Evolutionary conservation across 2,797 vertebrate species (phyloP), one percentile per base, ranked within the genome.

Genomic region (Intellagama lesueurii): DNA sequence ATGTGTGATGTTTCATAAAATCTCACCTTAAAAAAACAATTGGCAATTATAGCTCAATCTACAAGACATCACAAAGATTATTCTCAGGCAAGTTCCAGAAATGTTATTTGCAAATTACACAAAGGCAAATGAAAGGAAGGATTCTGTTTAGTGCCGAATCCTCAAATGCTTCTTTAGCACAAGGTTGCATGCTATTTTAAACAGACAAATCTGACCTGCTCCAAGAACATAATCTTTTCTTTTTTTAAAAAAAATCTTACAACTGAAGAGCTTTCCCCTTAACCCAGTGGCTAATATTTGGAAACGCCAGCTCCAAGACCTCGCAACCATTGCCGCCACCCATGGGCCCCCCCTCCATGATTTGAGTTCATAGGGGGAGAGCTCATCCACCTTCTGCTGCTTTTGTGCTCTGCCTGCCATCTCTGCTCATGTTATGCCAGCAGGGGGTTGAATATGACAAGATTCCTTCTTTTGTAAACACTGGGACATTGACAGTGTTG

Each of bases 401-500:
- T 85, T 28, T 60, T 87, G 14, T 49, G 40, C 52, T 92, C 40
- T 85, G 2, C 19, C 69, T 88, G 77, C 17, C 44, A 8, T 52
- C 30, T 83, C n/a, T 1, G 7, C 75, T 85, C 22, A 19, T 89
- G 35, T 0, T 64, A 1, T 88, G 66, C 86, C 80, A 91, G 56
- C 52, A 73, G 64, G 70, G 11, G 14, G 75, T 22, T 87, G 32
- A 56, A 0, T 12, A 28, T 72, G 60, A 73, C 60, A 85, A 22
- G 8, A 32, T 49, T 52, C 9, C n/a, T 87, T 91, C 11, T 68
- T 32, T 87, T 11, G 81, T 47, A 92, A 64, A 66, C 56, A 12
- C 52, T 85, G 72, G 14, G 35, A 56, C 80, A 83, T 81, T 91
- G 68, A 76, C 0, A 0, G 1, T 7, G 8, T 14, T 14, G 68